Evolutionary conservation across 2,888 invertebrate genomes (phyloP), one percentile per base, ranked within the genome.

Genomic region (Actias luna): DNA sequence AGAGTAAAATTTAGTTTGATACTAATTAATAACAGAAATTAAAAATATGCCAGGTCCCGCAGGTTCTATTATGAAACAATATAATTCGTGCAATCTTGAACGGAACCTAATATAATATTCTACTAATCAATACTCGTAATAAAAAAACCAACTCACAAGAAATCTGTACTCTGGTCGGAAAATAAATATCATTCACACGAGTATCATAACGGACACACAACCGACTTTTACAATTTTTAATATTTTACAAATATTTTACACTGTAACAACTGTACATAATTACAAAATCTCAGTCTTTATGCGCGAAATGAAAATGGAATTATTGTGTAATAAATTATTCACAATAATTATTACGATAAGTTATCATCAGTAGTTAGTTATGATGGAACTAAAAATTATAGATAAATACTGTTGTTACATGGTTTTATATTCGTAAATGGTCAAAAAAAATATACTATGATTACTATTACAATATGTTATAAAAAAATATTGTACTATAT

Each of bases 211-310:
- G 80, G 80, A 75, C 86, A 87, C 83, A 80, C 82, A 78, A 82
- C n/a, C 16, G 55, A 29, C n/a, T 55, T 27, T 67, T 71, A 74
- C 73, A 50, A 50, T 50, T 50, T 50, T 58, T 50, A 46, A 62
- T 59, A 63, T 59, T 63, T 63, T 62, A 62, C 83, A 87, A 75
- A 77, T 78, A 83, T 78, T 84, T 82, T 83, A 83, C 74, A 83
- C 82, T 80, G 85, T 77, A 82, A 77, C 77, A 82, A 81, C 79
- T 83, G 82, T 84, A 84, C 81, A 80, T 77, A 76, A 84, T 77
- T 84, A 84, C 82, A 83, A 80, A 84, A 78, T 82, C 80, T 87
- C 88, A 88, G 87, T 88, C 88, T 84, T 86, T 79, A 70, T 68
- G 78, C 77, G 80, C 79, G 76, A 77, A 75, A 77, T 71, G 70